Conservation (phyloP, 2,797 vertebrate species). For the Phrynocephalus forsythii region DNA sequence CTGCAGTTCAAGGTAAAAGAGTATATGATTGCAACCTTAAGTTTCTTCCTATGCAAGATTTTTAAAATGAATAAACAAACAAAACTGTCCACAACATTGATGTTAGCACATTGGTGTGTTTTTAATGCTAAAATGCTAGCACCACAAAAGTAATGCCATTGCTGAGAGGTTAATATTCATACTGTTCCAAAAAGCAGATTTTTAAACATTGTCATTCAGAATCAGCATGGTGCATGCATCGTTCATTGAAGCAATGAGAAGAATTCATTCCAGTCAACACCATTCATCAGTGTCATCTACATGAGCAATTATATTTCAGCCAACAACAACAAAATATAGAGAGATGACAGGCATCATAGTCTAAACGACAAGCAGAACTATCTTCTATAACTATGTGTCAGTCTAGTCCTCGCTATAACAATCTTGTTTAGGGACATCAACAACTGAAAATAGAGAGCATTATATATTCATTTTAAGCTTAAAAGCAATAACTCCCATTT, state of each 20-base stretch:
- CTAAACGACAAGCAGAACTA: slow-evolving; percentile 63
- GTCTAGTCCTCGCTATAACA: slow-evolving; percentile 39
- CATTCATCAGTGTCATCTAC: slow-evolving; percentile 76
- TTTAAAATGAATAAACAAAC: neutral
- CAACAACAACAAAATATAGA: slow-evolving; percentile 65
- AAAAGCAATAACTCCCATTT: neutral
- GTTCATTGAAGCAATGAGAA: slow-evolving; percentile 65
- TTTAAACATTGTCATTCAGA: slow-evolving; percentile 62
- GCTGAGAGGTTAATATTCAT: slow-evolving; percentile 45
- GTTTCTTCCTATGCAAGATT: neutral
- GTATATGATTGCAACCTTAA: neutral
- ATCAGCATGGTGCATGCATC: slow-evolving; percentile 48
- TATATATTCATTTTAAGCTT: slow-evolving; percentile 15
- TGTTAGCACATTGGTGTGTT: neutral
- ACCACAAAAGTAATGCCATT: slow-evolving; percentile 31
- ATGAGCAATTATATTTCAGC: slow-evolving; percentile 75
- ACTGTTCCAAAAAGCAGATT: slow-evolving; percentile 39
- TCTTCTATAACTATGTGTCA: slow-evolving; percentile 11
- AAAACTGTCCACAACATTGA: neutral
- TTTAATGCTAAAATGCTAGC: neutral
- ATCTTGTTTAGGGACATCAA: slow-evolving; percentile 27
- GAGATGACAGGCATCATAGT: slow-evolving; percentile 58
- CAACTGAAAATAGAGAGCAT: slow-evolving; percentile 25
- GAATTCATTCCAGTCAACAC: slow-evolving; percentile 64
- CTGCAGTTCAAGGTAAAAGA: neutral